These are phyloP conservation scores for Gallinago solitaria DNA, from an alignment of 2,797 vertebrate genomes.

Conservation along the genomic window DNA sequence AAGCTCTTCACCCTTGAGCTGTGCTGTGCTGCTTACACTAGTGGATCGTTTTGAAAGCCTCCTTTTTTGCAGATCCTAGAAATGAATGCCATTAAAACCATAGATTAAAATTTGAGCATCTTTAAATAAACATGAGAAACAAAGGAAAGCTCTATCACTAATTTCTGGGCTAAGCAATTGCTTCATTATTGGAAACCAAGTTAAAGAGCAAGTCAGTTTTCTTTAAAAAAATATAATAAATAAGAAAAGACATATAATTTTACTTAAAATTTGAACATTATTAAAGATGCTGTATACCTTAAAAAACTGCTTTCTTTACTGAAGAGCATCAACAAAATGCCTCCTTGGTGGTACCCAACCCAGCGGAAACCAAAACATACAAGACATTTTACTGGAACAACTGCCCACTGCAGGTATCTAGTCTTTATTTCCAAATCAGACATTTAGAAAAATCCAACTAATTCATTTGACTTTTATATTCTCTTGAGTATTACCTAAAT, in stretches of 20 bases:
- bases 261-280: not conserved
- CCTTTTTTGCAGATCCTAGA: constrained; percentile 70
- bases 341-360: not conserved
- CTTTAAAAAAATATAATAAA: fast-evolving
- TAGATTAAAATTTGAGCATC: not conserved
- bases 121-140: not conserved
- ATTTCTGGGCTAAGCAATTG: not conserved
- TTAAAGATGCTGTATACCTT: not conserved
- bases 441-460: not conserved
- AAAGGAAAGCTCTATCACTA: not conserved
- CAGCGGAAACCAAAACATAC: not conserved
- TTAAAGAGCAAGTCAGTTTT: not conserved
- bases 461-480: not conserved
- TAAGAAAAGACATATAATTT: not conserved
- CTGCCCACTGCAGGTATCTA: not conserved
- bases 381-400: not conserved
- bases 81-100: not conserved
- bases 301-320: not conserved
- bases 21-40: not conserved
- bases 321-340: not conserved
- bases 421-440: not conserved
- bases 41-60: constrained; percentile 38
- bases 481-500: not conserved
- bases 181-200: not conserved
- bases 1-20: constrained; percentile 14